These are phyloP conservation scores for Macrocentrus cingulum DNA, from an alignment of 1,140 invertebrate genomes.

Conservation along the genomic window DNA sequence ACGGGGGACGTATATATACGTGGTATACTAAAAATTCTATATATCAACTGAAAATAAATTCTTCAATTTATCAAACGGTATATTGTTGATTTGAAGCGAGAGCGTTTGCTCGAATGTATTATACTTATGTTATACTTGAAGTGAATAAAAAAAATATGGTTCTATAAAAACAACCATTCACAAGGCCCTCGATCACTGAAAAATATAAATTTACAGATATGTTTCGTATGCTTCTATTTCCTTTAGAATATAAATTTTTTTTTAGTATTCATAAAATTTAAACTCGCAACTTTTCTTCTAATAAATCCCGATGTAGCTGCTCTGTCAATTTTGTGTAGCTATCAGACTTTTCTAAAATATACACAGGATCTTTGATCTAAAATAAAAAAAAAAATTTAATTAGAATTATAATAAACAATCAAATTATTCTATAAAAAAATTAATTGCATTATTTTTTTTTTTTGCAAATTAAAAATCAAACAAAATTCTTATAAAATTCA, in stretches of 20 bases:
- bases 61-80: too few relatives aligned
- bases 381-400: constrained; percentile 21
- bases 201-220: too few relatives aligned
- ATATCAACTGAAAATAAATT: too few relatives aligned
- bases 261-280: constrained; percentile 38
- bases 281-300: constrained; percentile 62
- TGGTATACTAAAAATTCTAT: too few relatives aligned
- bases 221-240: background rate
- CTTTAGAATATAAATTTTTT: background rate
- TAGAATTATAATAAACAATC: background rate
- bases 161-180: background rate
- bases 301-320: constrained; percentile 69
- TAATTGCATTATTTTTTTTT: background rate
- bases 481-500: too few relatives aligned
- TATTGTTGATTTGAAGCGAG: too few relatives aligned
- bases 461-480: too few relatives aligned
- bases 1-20: too few relatives aligned
- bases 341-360: constrained; percentile 70
- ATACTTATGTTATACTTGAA: too few relatives aligned
- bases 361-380: constrained; percentile 70
- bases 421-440: background rate
- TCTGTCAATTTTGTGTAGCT: constrained; percentile 68
- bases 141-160: background rate
- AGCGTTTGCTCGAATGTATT: too few relatives aligned
- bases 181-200: too few relatives aligned